Base-by-base conservation (phyloP, 2,113 vertebrate species). In the Cyanoderma ruficeps region DNA sequence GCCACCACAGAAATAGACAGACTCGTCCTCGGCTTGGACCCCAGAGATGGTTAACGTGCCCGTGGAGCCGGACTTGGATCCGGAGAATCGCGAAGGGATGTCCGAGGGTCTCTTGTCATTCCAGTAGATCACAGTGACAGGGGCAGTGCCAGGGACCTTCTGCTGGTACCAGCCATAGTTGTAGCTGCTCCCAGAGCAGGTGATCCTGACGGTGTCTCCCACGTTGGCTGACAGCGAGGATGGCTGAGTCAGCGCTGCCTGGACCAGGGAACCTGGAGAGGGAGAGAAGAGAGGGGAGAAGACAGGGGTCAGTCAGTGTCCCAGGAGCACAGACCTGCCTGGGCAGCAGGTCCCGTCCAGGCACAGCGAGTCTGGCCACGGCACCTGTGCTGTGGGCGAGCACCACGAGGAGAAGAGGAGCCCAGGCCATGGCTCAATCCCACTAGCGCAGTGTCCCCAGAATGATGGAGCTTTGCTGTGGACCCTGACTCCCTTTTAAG, bases 181-280 rank as follows among this genome's bases (percentile, higher is more conserved):
- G 13, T 10, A 0, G 31, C 47, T 37, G 3, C 56, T 4, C 3
- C 78, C 49, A 0, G 88, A 23, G 88, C 86, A 92, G 55, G 84
- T 59, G 52, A 93, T 70, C 18, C 0, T 21, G 33, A 47, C 23
- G 0, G 21, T 76, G 0, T 44, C 9, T 35, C 89, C 75, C 1
- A 4, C 18, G 1, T 28, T 9, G 24, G 16, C 57, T 0, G 55
- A 70, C 33, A 80, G 0, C 0, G 27, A n/a, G 7, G 56, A 0
- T 0, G 57, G 47, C 77, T 96, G 96, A 10, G 11, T 90, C 72
- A 97, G 0, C 0, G 83, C 89, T 64, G 68, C 95, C 67, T 86
- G 85, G 24, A 74, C 70, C 39, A 93, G 68, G 33, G 90, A 90
- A 70, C 78, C 74, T 84, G 74, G 33, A 84, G 70, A 64, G 39